Conservation (phyloP, 2,888 invertebrate species). For the Punctoribates punctum region DNA sequence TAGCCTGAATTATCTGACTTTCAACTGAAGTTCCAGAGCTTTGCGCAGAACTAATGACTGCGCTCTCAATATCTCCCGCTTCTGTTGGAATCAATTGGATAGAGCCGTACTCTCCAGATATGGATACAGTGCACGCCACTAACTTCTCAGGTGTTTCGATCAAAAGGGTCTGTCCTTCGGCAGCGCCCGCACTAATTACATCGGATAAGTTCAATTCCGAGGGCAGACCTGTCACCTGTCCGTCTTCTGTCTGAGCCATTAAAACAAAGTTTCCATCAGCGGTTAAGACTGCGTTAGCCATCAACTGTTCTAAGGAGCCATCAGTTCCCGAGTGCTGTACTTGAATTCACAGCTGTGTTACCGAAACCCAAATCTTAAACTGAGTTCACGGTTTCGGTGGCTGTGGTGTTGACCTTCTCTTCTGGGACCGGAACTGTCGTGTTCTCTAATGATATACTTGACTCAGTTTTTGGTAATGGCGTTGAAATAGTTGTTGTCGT, state of each 20-base stretch:
- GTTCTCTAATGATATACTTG: too few relatives aligned
- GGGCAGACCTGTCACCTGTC: slow-evolving; percentile 33
- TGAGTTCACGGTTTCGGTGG: background rate
- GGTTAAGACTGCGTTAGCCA: slow-evolving; percentile 40
- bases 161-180: slow-evolving; percentile 38
- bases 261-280: slow-evolving; percentile 41
- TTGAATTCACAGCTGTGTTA: slow-evolving; percentile 38
- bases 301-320: slow-evolving; percentile 15
- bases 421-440: background rate
- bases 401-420: background rate
- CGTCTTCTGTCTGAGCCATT: slow-evolving; percentile 40
- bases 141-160: slow-evolving; percentile 41
- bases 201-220: slow-evolving; percentile 39
- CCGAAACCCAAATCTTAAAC: background rate
- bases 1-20: slow-evolving; percentile 16
- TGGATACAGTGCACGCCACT: slow-evolving; percentile 37
- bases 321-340: slow-evolving; percentile 37
- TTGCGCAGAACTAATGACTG: slow-evolving; percentile 8
- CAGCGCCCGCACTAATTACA: slow-evolving; percentile 32
- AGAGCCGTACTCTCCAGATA: slow-evolving; percentile 36
- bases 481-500: too few relatives aligned
- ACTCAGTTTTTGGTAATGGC: too few relatives aligned
- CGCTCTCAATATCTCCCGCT: slow-evolving; percentile 14
- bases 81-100: slow-evolving; percentile 32
- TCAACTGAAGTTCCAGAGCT: background rate